Conservation (phyloP, 2,888 invertebrate species). For the Ganaspis brasiliensis region DNA sequence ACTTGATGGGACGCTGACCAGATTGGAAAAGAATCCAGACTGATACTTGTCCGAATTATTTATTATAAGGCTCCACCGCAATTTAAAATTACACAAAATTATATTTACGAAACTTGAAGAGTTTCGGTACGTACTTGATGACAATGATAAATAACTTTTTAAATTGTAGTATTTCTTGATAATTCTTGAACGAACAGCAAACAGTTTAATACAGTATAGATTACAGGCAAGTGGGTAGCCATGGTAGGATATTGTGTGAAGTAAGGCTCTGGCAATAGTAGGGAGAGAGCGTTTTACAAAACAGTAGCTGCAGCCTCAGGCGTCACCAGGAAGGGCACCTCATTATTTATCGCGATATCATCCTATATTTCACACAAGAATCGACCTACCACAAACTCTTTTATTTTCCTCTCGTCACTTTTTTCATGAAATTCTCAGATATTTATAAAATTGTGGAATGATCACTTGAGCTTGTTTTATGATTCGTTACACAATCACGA, state of each 20-base stretch:
- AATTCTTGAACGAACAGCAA: background rate
- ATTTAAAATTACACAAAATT: slow-evolving; percentile 34
- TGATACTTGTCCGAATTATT: slow-evolving; percentile 18
- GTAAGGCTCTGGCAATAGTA: slow-evolving; percentile 28
- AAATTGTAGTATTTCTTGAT: slow-evolving; percentile 20
- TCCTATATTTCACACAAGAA: slow-evolving; percentile 76
- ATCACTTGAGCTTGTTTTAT: too few species aligned
- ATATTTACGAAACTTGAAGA: slow-evolving; percentile 17
- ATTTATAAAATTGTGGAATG: too few species aligned
- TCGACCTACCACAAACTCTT: slow-evolving; percentile 54
- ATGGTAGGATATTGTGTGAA: slow-evolving; percentile 11
- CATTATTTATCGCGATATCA: slow-evolving; percentile 80
- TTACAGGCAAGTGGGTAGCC: slow-evolving; percentile 7
- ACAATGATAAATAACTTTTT: background rate
- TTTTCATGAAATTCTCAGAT: background rate
- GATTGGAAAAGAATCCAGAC: background rate
- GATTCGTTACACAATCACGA: too few species aligned
- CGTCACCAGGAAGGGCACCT: slow-evolving; percentile 77
- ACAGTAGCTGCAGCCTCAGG: slow-evolving; percentile 77
- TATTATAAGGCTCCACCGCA: background rate
- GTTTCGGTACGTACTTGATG: background rate
- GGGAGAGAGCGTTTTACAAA: slow-evolving; percentile 57
- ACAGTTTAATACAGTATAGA: slow-evolving; percentile 26
- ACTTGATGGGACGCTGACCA: background rate
- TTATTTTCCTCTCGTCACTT: slow-evolving; percentile 51